phyloP scores from a whole-genome alignment of 2,888 invertebrate genomes.

The Cephus spinipes region DNA sequence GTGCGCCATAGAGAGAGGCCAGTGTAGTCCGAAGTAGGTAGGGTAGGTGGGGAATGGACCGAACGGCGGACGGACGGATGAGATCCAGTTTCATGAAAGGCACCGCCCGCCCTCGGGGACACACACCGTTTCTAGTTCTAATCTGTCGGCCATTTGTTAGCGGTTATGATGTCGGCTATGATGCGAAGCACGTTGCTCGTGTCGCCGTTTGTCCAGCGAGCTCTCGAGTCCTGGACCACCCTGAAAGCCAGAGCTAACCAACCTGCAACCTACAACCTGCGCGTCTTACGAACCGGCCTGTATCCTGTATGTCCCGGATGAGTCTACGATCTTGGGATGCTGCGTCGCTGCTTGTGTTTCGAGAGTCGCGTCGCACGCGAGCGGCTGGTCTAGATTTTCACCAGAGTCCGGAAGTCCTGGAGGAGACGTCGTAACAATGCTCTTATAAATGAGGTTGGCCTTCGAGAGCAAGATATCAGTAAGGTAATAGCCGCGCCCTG shows the following conservation, averaged over 20 bases:
- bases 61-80: slow-evolving; percentile 16
- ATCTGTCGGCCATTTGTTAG: slow-evolving; percentile 64
- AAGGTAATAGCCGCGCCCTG: slow-evolving; percentile 47
- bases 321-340: no score
- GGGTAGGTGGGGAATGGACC: not conserved
- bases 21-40: not conserved
- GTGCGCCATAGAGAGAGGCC: not conserved
- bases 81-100: slow-evolving; percentile 65
- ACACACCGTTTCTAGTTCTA: slow-evolving; percentile 56
- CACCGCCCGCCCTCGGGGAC: slow-evolving; percentile 46
- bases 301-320: no score
- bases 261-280: slow-evolving; percentile 35
- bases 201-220: slow-evolving; percentile 51
- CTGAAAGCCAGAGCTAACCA: slow-evolving; percentile 36
- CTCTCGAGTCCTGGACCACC: slow-evolving; percentile 52
- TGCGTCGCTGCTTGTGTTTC: no score
- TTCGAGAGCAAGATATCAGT: slow-evolving; percentile 31
- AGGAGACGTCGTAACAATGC: slow-evolving; percentile 22
- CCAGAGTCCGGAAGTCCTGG: no score
- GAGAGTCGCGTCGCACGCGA: no score
- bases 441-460: slow-evolving; percentile 35
- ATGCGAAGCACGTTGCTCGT: slow-evolving; percentile 50
- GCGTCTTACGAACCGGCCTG: not conserved
- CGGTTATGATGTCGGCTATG: slow-evolving; percentile 54
- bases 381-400: not conserved